phyloP scores from a whole-genome alignment of 2,888 invertebrate species.

The Terebella lapidaria region DNA sequence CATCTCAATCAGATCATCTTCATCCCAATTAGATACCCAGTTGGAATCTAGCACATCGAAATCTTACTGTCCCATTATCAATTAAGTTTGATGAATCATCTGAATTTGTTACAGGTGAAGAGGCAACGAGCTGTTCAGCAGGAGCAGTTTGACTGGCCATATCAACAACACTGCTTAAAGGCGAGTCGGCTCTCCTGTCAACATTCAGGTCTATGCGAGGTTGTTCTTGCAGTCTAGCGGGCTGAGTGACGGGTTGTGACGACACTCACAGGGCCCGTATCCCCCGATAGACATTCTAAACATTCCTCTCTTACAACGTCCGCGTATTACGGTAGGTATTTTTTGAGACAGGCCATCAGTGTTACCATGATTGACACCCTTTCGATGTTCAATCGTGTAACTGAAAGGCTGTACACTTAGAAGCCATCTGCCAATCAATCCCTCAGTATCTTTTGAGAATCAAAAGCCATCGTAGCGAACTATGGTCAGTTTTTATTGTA shows the following conservation, averaged over 20 bases:
- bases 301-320: not conserved
- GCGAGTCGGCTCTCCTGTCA: no score
- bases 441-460: conserved; percentile 4
- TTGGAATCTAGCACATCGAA: not conserved
- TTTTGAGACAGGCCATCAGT: conserved; percentile 2
- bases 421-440: not conserved
- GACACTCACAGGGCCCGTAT: not conserved
- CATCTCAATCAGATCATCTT: not conserved
- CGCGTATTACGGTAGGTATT: not conserved
- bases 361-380: conserved; percentile 2
- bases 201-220: no score
- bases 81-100: no score
- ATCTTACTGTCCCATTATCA: no score
- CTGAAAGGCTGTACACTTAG: not conserved
- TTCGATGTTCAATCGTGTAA: not conserved
- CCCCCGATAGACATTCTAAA: not conserved
- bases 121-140: no score
- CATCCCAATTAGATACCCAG: not conserved
- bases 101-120: no score
- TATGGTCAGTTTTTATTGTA: conserved; percentile 8
- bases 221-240: no score
- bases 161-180: no score
- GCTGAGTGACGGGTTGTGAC: not conserved
- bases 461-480: conserved; percentile 3
- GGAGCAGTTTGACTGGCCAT: no score